Evolutionary conservation across 2,113 vertebrate species (phyloP).

Genomic region (Ursus arctos): DNA sequence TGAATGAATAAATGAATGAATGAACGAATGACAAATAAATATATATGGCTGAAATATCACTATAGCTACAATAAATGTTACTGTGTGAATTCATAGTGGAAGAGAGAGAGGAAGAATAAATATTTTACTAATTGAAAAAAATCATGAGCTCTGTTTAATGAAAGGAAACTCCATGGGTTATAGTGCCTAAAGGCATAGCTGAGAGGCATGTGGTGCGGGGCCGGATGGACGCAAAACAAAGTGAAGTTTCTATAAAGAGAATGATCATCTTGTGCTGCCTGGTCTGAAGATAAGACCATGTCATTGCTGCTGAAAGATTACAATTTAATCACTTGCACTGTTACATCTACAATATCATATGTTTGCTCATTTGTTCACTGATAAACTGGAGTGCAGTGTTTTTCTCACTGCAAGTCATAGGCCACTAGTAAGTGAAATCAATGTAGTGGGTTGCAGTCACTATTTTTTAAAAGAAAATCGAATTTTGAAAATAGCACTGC

Average conservation of each 20-base stretch:
- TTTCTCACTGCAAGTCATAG: background rate
- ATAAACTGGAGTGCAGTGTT: background rate
- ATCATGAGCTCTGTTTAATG: background rate
- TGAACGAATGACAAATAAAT: too few relatives aligned
- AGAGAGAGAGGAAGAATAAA: background rate
- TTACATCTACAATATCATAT: background rate
- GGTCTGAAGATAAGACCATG: background rate
- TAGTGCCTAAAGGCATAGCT: fast-evolving
- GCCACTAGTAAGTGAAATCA: background rate
- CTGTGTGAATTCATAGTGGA: background rate
- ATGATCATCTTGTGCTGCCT: background rate
- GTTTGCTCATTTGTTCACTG: background rate
- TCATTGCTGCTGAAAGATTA: background rate
- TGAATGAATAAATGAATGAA: background rate
- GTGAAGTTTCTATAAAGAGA: background rate
- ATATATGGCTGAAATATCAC: background rate
- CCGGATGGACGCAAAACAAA: background rate
- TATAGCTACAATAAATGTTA: background rate
- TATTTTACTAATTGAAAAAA: background rate
- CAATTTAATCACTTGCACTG: background rate
- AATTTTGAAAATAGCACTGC: background rate
- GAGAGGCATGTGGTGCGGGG: background rate
- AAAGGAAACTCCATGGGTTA: background rate
- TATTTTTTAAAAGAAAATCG: constrained; percentile 24
- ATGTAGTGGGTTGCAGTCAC: background rate